Evolutionary conservation across 2,888 invertebrate genomes (phyloP), one percentile per base, ranked within the genome.

Genomic region (Azorinus chamasolen): DNA sequence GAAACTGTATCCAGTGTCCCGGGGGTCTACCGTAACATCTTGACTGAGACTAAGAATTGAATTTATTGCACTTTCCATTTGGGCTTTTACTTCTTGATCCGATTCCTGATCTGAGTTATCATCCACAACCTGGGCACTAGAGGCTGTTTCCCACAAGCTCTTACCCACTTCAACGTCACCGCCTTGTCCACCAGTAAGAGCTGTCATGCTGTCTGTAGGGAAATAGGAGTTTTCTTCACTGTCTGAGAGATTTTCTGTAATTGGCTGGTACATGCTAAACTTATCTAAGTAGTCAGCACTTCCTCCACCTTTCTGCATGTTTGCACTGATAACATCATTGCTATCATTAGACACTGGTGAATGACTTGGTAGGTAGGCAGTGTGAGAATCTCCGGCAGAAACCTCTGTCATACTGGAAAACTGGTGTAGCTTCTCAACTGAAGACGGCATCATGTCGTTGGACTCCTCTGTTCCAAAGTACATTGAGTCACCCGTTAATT

Each of bases 61-160:
- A 91, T 96, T 96, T 87, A 96, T 96, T 79, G 96, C 96, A 89
- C 95, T 96, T 92, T 96, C 96, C 77, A 96, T 96, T 92, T 96
- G 87, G 57, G 85, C 85, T 66, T 87, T 87, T 2, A 79, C 80
- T 51, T 79, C 76, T 16, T 68, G 64, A 43, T 81, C 79, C 1
- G 83, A 69, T 45, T 83, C 85, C 10, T 51, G 58, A 22, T 64
- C 70, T 27, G 68, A 71, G 22, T 25, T 32, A 20, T 55, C 54
- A 16, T 46, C 41, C 14, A n/a, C n/a, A 18, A 45, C 45, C 3
- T 24, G 20, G 10, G n/a, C 55, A 39, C 39, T 53, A 22, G 41
- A 10, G 22, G 37, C 1, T 3, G 18, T 14, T 20, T 48, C 45
- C 55, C 41, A 46, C 37, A n/a, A 16, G 22, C 16, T 24, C 27